Conservation (phyloP, 2,113 vertebrate species). For the Scomber scombrus region DNA sequence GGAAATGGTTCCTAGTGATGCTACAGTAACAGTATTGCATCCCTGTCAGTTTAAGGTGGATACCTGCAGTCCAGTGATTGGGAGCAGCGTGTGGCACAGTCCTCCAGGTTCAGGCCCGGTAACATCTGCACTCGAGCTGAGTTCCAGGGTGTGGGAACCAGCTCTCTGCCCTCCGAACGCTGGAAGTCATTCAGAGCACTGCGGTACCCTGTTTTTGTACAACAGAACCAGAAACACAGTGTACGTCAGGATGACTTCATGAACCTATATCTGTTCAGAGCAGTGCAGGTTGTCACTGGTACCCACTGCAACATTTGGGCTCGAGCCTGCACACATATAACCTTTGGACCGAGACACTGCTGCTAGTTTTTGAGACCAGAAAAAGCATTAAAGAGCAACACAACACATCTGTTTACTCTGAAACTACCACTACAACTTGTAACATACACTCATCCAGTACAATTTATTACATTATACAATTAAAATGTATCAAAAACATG, state of each 20-base stretch:
- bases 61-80: constrained; percentile 90
- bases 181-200: constrained; percentile 95
- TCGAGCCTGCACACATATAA: constrained; percentile 68
- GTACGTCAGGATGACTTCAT: not conserved
- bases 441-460: not conserved
- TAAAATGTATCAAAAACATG: not conserved
- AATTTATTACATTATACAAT: not conserved
- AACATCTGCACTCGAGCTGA: constrained; percentile 52
- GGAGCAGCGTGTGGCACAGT: constrained; percentile 89
- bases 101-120: constrained; percentile 81
- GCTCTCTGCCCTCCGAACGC: constrained; percentile 89
- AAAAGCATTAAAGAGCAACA: constrained; percentile 31
- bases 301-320: constrained; percentile 64
- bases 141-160: constrained; percentile 76
- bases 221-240: constrained; percentile 36
- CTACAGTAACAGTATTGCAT: not conserved
- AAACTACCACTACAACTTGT: not conserved
- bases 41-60: not conserved
- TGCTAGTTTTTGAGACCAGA: constrained; percentile 26
- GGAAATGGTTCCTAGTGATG: not conserved
- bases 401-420: not conserved
- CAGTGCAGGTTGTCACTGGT: constrained; percentile 27
- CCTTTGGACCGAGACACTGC: constrained; percentile 76
- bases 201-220: constrained; percentile 83
- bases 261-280: not conserved